Evolutionary conservation across 2,797 vertebrate species (phyloP).

Genomic region (Dryobates pubescens): DNA sequence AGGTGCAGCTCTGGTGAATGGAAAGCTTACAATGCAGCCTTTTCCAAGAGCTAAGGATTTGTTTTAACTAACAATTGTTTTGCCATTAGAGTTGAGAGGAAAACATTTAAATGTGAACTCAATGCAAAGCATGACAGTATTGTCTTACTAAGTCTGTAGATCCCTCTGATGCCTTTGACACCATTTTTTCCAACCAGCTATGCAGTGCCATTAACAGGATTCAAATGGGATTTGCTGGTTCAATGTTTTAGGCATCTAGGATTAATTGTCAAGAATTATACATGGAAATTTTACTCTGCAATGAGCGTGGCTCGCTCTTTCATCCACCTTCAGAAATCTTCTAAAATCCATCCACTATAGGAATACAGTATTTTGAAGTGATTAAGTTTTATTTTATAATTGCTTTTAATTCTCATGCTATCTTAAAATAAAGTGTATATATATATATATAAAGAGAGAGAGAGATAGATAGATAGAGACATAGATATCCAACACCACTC

Average conservation of each 20-base stretch:
- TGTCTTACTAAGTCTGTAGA: conserved; percentile 54
- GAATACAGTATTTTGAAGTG: neutral
- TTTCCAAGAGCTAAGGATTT: conserved; percentile 28
- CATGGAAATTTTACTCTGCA: neutral
- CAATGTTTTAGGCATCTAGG: neutral
- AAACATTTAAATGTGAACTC: conserved; percentile 47
- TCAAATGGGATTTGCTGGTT: neutral
- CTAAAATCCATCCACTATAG: neutral
- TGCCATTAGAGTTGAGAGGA: conserved; percentile 24
- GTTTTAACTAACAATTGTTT: conserved; percentile 45
- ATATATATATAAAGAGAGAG: too few species aligned
- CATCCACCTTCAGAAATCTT: neutral
- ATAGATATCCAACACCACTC: neutral
- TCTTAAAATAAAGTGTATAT: neutral
- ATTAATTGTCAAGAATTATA: neutral
- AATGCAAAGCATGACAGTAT: conserved; percentile 9
- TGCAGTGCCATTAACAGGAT: neutral
- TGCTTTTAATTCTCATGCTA: neutral
- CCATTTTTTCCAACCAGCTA: conserved; percentile 17
- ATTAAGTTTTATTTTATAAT: neutral
- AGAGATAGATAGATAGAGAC: too few species aligned
- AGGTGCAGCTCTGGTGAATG: neutral
- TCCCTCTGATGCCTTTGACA: neutral
- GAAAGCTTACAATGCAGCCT: neutral
- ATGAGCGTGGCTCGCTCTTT: neutral